Percentiles rank a stretch among this genome's conserved stretches.
Evolutionary conservation across 1,140 invertebrate genomes (phyloP).

Genomic region (Drosophila asahinai): DNA sequence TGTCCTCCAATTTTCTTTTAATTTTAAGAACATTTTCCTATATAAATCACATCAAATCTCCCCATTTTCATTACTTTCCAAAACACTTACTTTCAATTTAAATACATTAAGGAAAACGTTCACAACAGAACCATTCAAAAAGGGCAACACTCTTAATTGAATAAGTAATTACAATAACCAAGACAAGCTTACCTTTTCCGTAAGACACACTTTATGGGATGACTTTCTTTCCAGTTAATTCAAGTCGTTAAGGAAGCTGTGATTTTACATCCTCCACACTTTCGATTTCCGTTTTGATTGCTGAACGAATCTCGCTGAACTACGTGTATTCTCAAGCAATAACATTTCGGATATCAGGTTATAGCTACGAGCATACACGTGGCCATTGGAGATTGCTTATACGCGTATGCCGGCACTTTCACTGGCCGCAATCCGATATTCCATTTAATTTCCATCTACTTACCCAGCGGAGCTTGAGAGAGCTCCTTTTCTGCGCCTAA

Average conservation of each 20-base stretch:
- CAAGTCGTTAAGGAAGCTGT: not conserved
- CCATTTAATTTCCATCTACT: constrained; percentile 61
- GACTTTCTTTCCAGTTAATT: not conserved
- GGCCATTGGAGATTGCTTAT: constrained; percentile 89
- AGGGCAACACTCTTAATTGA: not conserved
- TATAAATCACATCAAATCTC: too few species aligned
- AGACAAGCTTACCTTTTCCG: not conserved
- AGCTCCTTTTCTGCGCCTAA: constrained; percentile 60
- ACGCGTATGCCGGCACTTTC: constrained; percentile 17
- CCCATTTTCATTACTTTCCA: too few species aligned
- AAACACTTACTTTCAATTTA: not conserved
- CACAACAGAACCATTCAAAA: too few species aligned
- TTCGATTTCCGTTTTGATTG: constrained; percentile 35
- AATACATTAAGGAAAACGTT: not conserved
- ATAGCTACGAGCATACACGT: constrained; percentile 98
- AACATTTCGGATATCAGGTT: constrained; percentile 95
- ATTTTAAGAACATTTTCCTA: not conserved
- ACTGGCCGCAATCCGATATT: constrained; percentile 32
- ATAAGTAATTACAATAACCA: not conserved
- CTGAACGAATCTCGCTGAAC: constrained; percentile 88
- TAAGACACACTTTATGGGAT: not conserved
- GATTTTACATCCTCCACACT: constrained; percentile 5
- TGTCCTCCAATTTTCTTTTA: not conserved
- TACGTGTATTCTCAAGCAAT: constrained; percentile 99
- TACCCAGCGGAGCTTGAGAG: constrained; percentile 26